A percentile compares a stretch with the other conserved stretches of the same genome.
Evolutionary conservation across 2,888 invertebrate genomes (phyloP).

Genomic region (Pyrrhia umbra): DNA sequence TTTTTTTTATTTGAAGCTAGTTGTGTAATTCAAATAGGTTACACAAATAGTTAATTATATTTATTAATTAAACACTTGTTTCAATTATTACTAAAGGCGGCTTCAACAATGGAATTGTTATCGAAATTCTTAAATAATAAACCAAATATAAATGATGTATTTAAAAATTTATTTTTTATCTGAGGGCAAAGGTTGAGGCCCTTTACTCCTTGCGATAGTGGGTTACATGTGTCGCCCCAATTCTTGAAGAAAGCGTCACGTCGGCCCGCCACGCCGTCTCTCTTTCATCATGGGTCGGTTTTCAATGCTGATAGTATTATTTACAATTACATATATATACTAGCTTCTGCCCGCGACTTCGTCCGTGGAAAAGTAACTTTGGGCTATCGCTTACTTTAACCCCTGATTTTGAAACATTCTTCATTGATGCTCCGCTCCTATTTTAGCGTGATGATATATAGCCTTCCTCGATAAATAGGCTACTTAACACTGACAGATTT

Average conservation of each 20-base stretch:
- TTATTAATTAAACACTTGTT: background rate
- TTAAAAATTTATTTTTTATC: slow-evolving; percentile 18
- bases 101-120: background rate
- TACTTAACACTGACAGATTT: too few species aligned
- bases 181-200: slow-evolving; percentile 19
- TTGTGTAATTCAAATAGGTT: background rate
- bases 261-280: background rate
- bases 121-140: slow-evolving; percentile 20
- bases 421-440: too few species aligned
- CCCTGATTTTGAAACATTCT: too few species aligned
- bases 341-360: too few species aligned
- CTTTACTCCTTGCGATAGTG: slow-evolving; percentile 11
- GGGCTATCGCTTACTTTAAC: too few species aligned
- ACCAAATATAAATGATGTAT: slow-evolving; percentile 20
- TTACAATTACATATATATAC: background rate
- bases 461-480: too few species aligned
- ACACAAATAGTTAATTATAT: background rate
- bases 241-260: slow-evolving; percentile 13
- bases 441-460: too few species aligned
- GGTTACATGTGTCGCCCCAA: background rate
- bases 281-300: background rate
- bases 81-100: background rate
- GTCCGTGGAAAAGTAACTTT: too few species aligned
- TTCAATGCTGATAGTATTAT: background rate
- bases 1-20: background rate